These are phyloP conservation scores for Morpho achilles DNA, from an alignment of 2,888 invertebrate genomes.

Conservation along the genomic window DNA sequence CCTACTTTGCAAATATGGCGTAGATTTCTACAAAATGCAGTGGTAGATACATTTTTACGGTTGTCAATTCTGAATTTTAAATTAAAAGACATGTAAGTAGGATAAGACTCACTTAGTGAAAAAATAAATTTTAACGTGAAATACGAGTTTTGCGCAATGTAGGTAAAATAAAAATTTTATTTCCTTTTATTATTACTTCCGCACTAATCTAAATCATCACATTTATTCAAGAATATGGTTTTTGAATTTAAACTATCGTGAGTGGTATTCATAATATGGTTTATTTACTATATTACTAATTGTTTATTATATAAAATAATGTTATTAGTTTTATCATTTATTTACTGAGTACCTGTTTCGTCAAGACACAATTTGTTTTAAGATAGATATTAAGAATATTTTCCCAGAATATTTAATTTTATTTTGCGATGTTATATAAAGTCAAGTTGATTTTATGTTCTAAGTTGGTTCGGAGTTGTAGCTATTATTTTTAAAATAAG, in stretches of 20 bases:
- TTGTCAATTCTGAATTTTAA: conserved; percentile 63
- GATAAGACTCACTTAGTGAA: conserved; percentile 41
- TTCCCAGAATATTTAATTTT: background rate
- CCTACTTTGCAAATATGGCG: conserved; percentile 68
- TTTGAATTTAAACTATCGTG: no score
- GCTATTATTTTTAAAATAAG: background rate
- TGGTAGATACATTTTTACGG: conserved; percentile 57
- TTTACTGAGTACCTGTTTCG: conserved; percentile 39
- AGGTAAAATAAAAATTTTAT: conserved; percentile 44
- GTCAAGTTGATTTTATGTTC: background rate
- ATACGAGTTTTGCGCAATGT: conserved; percentile 71
- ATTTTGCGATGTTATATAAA: conserved; percentile 1
- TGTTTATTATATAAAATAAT: conserved; percentile 40
- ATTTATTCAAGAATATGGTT: conserved; percentile 29
- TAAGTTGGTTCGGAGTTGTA: background rate
- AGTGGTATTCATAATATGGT: no score
- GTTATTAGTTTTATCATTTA: conserved; percentile 20
- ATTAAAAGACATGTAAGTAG: conserved; percentile 58
- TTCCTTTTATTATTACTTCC: conserved; percentile 22
- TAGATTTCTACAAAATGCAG: conserved; percentile 69
- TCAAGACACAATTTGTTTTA: conserved; percentile 40
- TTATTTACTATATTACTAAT: conserved; percentile 35
- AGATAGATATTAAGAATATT: background rate
- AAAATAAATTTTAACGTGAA: conserved; percentile 53
- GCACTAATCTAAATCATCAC: conserved; percentile 40